phyloP scores from a whole-genome alignment of 2,113 vertebrate genomes.

The Chlamydotis undulata region DNA sequence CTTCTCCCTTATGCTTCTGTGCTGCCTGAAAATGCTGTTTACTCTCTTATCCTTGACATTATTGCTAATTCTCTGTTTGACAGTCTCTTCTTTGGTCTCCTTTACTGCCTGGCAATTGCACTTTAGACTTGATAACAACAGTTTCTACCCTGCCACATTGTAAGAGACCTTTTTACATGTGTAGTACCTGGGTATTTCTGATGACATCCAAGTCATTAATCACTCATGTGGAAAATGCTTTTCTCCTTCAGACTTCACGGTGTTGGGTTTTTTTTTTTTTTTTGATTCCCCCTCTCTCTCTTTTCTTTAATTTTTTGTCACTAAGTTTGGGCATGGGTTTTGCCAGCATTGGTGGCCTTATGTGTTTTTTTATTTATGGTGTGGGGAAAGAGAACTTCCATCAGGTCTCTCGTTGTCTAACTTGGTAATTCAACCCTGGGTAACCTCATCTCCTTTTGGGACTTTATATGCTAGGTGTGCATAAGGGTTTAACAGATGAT shows the following conservation, averaged over 20 bases:
- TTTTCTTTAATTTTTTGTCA: no score
- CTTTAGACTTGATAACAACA: neutral
- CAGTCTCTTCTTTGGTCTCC: neutral
- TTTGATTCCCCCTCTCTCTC: fast-evolving
- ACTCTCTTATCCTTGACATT: neutral
- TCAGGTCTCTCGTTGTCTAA: neutral
- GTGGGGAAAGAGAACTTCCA: neutral
- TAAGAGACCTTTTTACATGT: neutral
- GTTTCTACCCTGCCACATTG: neutral
- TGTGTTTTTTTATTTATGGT: neutral
- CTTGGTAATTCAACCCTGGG: neutral
- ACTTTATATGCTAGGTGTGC: neutral
- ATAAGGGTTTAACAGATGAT: neutral
- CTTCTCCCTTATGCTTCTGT: neutral
- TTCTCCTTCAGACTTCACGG: neutral
- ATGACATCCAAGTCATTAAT: neutral
- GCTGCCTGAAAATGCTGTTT: neutral
- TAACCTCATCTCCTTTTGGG: neutral
- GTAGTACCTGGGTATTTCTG: neutral
- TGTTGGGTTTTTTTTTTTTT: neutral
- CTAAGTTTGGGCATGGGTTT: neutral
- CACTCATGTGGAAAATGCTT: neutral
- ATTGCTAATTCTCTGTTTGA: neutral
- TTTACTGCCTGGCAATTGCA: neutral
- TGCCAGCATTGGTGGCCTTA: neutral